A percentile compares a stretch with the other conserved stretches of the same genome.
Conservation (phyloP, 2,113 vertebrate species). For the Pteronura brasiliensis region DNA sequence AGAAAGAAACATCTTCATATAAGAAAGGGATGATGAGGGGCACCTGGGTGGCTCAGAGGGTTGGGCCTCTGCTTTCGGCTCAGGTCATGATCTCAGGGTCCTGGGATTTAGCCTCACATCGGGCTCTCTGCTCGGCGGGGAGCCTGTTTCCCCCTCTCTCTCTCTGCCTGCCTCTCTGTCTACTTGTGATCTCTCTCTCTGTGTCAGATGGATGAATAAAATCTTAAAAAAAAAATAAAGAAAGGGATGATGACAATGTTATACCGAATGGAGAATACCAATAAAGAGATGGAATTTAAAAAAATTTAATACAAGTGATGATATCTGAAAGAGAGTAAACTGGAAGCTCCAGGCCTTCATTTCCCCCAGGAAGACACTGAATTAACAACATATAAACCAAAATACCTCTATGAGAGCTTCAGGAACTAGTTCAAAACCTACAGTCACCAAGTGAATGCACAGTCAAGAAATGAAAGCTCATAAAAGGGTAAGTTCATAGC, state of each 20-base stretch:
- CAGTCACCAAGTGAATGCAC: not conserved
- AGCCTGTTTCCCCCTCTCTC: no score
- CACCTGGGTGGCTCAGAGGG: no score
- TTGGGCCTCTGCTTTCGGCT: no score
- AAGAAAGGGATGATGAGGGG: not conserved
- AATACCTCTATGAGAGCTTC: not conserved
- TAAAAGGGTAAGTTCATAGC: not conserved
- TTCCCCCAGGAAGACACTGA: not conserved
- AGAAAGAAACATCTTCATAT: not conserved
- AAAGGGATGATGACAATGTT: not conserved
- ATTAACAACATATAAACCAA: not conserved
- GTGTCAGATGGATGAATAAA: no score
- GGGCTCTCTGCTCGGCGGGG: no score
- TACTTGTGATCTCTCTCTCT: no score
- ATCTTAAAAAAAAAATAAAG: not conserved
- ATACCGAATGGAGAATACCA: not conserved
- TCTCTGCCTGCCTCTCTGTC: no score
- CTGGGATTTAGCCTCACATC: no score
- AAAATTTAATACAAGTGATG: not conserved
- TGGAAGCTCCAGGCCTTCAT: not conserved
- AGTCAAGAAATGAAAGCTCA: not conserved
- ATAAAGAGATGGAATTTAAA: not conserved
- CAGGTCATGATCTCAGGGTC: no score
- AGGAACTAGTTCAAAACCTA: not conserved
- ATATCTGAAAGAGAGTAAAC: not conserved